These are phyloP conservation scores for Dolomedes plantarius DNA, from an alignment of 2,888 invertebrate species.

Conservation along the genomic window DNA sequence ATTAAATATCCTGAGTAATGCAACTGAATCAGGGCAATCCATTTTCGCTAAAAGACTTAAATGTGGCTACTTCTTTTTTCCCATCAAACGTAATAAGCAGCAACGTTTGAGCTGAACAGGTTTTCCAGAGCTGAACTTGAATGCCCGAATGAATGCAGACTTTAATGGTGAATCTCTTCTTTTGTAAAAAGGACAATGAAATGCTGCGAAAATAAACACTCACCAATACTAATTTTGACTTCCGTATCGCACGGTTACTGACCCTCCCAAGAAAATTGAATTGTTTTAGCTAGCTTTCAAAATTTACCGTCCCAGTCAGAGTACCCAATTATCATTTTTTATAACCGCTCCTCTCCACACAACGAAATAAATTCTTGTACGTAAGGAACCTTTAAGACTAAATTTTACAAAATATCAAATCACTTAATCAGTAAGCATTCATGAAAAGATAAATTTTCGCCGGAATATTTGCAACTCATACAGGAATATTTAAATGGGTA, in stretches of 20 bases:
- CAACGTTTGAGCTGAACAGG: constrained; percentile 6
- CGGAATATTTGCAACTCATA: too few relatives aligned
- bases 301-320: not conserved
- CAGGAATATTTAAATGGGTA: too few relatives aligned
- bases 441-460: too few relatives aligned
- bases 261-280: not conserved
- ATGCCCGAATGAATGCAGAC: constrained; percentile 14
- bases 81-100: not conserved
- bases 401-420: too few relatives aligned
- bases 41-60: constrained; percentile 9
- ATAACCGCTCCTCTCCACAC: too few relatives aligned
- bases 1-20: not conserved
- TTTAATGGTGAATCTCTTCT: constrained; percentile 7
- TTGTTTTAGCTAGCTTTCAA: not conserved
- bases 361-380: too few relatives aligned
- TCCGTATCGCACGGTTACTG: constrained; percentile 10
- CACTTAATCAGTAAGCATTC: too few relatives aligned
- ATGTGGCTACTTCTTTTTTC: not conserved
- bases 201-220: constrained; percentile 1
- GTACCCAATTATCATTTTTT: not conserved
- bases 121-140: not conserved
- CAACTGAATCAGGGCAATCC: not conserved
- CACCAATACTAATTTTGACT: not conserved
- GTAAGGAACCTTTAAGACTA: too few relatives aligned
- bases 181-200: constrained; percentile 19